Evolutionary conservation across 2,888 invertebrate genomes (phyloP).

Genomic region (Parasteatoda lunata): DNA sequence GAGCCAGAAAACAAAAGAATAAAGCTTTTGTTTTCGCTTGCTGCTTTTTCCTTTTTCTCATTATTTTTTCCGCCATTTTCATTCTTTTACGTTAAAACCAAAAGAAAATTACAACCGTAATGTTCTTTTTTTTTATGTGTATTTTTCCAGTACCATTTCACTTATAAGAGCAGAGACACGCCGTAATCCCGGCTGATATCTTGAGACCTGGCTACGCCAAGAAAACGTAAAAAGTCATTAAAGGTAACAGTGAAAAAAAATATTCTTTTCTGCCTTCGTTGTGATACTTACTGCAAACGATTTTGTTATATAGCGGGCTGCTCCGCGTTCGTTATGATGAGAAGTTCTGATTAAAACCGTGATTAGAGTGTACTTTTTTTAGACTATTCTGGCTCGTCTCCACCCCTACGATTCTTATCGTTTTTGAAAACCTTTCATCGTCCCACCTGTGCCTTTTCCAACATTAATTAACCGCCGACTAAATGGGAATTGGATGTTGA

Average conservation of each 20-base stretch:
- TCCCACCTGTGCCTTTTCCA: not conserved
- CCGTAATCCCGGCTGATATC: constrained; percentile 44
- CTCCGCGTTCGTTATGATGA: constrained; percentile 23
- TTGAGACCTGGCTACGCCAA: constrained; percentile 11
- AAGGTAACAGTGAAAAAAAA: not conserved
- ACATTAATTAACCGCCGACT: not conserved
- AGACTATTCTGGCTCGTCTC: not conserved
- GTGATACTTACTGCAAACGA: not conserved
- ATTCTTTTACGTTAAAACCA: constrained; percentile 1
- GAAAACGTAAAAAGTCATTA: constrained; percentile 53
- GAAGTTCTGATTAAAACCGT: constrained; percentile 42
- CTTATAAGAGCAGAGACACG: constrained; percentile 3
- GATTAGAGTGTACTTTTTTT: constrained; percentile 27
- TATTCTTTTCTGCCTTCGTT: constrained; percentile 4
- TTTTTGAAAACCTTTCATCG: not conserved
- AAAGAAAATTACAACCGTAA: constrained; percentile 31
- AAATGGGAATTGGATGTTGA: not conserved
- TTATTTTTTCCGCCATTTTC: not conserved
- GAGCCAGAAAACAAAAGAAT: constrained; percentile 34
- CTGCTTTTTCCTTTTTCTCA: not conserved
- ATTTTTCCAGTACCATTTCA: not conserved
- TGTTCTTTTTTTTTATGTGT: not conserved
- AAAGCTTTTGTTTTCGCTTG: constrained; percentile 13
- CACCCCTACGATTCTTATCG: not conserved
- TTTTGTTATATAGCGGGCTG: constrained; percentile 16